A percentile compares a stretch with the other conserved stretches of the same genome.
These are phyloP conservation scores for Cetoscarus ocellatus DNA, from an alignment of 2,797 vertebrate genomes.

Conservation along the genomic window DNA sequence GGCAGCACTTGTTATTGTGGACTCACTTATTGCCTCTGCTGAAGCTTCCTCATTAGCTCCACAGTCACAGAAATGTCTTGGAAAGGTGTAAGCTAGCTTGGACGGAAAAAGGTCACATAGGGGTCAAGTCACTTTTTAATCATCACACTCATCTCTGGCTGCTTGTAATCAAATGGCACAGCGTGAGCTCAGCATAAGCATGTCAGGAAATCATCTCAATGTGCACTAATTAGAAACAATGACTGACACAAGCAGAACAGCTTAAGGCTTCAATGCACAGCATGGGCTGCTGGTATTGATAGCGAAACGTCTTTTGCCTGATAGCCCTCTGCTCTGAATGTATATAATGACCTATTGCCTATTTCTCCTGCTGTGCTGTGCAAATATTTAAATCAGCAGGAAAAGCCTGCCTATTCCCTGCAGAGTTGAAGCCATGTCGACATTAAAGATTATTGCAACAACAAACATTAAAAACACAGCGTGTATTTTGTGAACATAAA, in stretches of 20 bases:
- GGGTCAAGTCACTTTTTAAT: constrained; percentile 61
- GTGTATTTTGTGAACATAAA: too few species aligned
- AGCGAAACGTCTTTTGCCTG: constrained; percentile 19
- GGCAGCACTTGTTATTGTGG: constrained; percentile 47
- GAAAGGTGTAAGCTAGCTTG: constrained; percentile 17
- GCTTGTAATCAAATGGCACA: constrained; percentile 64
- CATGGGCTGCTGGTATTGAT: constrained; percentile 33
- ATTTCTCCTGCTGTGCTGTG: neutral
- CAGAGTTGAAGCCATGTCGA: neutral
- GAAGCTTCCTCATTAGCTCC: constrained; percentile 64
- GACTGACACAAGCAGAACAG: constrained; percentile 66
- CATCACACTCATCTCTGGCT: constrained; percentile 54
- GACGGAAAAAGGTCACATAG: constrained; percentile 20
- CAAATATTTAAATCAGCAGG: constrained; percentile 23
- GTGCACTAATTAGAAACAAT: constrained; percentile 66
- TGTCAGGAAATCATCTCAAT: constrained; percentile 57
- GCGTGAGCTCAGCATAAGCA: constrained; percentile 47
- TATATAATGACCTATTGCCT: constrained; percentile 1
- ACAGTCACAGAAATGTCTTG: constrained; percentile 42
- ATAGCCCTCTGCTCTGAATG: neutral
- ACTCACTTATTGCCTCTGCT: constrained; percentile 62
- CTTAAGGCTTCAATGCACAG: constrained; percentile 54
- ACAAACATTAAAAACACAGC: neutral
- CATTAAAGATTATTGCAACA: neutral
- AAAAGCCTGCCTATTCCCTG: constrained; percentile 2